A percentile compares a stretch with the other conserved stretches of the same genome.
These are phyloP conservation scores for Rhyzopertha dominica DNA, from an alignment of 1,140 invertebrate genomes.

Conservation along the genomic window DNA sequence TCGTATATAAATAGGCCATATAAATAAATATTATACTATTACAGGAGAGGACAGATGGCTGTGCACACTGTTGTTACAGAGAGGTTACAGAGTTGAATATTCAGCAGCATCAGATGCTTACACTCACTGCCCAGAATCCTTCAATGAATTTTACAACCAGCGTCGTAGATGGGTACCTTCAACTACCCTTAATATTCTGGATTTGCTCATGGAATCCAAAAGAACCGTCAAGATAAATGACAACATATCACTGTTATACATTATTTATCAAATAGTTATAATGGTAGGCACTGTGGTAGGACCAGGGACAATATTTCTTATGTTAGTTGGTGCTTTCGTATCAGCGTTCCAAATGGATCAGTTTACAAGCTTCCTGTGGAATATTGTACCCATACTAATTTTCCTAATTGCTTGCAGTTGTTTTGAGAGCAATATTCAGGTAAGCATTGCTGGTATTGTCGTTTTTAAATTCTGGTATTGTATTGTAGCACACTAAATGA, in stretches of 20 bases:
- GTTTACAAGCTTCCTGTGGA: conserved; percentile 72
- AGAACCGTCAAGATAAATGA: conserved; percentile 75
- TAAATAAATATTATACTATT: conserved; percentile 10
- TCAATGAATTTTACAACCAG: conserved; percentile 86
- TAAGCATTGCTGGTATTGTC: no score
- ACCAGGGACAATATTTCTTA: conserved; percentile 82
- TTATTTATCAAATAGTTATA: conserved; percentile 68
- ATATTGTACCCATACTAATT: conserved; percentile 67
- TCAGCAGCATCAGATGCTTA: conserved; percentile 89
- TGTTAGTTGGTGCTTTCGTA: conserved; percentile 85
- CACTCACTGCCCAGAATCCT: conserved; percentile 84
- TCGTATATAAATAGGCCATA: conserved; percentile 11
- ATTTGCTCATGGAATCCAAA: conserved; percentile 68
- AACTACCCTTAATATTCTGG: conserved; percentile 83
- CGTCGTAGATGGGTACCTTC: conserved; percentile 84
- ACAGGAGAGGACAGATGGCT: conserved; percentile 76
- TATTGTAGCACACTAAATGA: no score
- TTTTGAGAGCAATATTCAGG: conserved; percentile 67
- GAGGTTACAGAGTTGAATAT: conserved; percentile 86
- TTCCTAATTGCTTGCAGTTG: conserved; percentile 73
- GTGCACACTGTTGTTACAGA: conserved; percentile 78
- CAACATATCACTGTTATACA: conserved; percentile 79
- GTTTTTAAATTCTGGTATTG: background rate
- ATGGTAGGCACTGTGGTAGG: conserved; percentile 73
- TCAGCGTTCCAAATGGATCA: conserved; percentile 74